Conservation (phyloP, 2,113 vertebrate genomes). For the Sylvilagus bachmani region DNA sequence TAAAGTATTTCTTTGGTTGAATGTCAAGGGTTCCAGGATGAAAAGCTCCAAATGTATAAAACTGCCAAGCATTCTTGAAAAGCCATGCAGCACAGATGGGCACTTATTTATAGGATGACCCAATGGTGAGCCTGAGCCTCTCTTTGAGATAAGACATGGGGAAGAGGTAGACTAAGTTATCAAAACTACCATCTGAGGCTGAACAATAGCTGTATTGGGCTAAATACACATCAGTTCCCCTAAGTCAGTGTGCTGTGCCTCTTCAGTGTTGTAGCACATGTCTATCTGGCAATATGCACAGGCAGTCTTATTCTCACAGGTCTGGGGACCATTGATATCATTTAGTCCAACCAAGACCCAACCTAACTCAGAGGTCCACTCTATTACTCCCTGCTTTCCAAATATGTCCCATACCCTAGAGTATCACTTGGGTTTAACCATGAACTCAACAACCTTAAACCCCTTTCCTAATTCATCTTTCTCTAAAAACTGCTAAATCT, state of each 20-base stretch:
- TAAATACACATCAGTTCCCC: not conserved
- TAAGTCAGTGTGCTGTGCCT: not conserved
- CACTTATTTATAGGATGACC: conserved; percentile 7
- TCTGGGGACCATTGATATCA: not conserved
- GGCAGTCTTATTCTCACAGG: not conserved
- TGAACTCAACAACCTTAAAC: conserved; percentile 43
- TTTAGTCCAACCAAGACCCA: conserved; percentile 24
- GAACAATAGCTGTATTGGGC: not conserved
- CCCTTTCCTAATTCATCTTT: conserved; percentile 4
- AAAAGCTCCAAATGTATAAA: conserved; percentile 53
- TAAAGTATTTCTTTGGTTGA: conserved; percentile 42
- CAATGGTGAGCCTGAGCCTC: not conserved
- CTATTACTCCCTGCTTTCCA: conserved; percentile 24
- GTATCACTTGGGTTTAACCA: conserved; percentile 49
- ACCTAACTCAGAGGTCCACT: not conserved
- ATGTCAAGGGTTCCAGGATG: not conserved
- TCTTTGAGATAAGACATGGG: not conserved
- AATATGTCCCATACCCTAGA: not conserved
- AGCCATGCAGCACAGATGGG: not conserved
- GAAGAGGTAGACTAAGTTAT: conserved; percentile 22
- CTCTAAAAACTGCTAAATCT: conserved; percentile 13
- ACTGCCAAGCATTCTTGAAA: conserved; percentile 49
- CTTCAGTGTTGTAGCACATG: not conserved
- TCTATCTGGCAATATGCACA: not conserved
- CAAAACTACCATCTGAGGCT: not conserved